Conservation (phyloP, 2,888 invertebrate species). For the Serripes groenlandicus region DNA sequence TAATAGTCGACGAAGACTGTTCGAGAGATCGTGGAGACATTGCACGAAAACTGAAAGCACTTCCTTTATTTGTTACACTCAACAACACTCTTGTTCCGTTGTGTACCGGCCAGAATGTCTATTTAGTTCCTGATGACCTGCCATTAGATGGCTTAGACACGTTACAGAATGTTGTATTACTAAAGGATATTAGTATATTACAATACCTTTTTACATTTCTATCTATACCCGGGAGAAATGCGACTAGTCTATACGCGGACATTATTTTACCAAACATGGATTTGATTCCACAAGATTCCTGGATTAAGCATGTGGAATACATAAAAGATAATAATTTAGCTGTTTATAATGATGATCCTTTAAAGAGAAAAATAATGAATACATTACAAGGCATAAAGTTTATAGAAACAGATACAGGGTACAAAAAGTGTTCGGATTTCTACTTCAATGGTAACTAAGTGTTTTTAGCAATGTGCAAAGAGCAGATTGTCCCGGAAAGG, state of each 20-base stretch:
- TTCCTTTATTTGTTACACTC: slow-evolving; percentile 18
- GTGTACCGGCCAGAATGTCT: not conserved
- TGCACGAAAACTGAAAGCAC: not conserved
- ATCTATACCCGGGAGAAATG: not conserved
- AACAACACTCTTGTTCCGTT: not conserved
- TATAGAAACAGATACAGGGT: slow-evolving; percentile 2
- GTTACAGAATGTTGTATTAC: not conserved
- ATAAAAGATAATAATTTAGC: not conserved
- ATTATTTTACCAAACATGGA: slow-evolving; percentile 22
- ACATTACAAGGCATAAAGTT: not conserved
- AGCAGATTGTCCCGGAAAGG: not conserved
- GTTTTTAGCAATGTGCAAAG: slow-evolving; percentile 23
- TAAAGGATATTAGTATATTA: not conserved
- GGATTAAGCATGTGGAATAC: slow-evolving; percentile 9
- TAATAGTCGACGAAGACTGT: not conserved
- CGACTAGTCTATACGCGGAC: not conserved
- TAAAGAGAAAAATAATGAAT: not conserved
- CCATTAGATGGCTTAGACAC: not conserved
- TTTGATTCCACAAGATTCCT: not conserved
- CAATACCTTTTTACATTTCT: not conserved
- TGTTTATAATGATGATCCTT: not conserved
- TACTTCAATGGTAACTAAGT: slow-evolving; percentile 19
- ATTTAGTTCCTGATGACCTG: not conserved
- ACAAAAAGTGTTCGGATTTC: slow-evolving; percentile 31
- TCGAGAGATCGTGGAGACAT: not conserved